phyloP scores from a whole-genome alignment of 2,888 invertebrate genomes.

The Polymixis lichenea region DNA sequence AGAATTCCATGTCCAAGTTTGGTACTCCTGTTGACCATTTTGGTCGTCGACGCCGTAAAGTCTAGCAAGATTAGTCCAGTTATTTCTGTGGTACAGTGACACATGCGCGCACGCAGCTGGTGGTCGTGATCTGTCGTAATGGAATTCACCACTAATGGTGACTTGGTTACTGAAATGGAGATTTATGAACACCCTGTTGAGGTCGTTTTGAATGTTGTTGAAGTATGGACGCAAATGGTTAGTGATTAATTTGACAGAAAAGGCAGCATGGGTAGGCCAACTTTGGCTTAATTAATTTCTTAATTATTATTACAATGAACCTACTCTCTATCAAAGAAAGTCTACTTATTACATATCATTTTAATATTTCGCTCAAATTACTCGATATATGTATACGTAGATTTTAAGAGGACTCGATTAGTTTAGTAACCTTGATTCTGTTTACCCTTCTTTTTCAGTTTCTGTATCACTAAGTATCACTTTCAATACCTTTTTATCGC shows the following conservation, averaged over 20 bases:
- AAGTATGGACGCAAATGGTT: conserved; percentile 46
- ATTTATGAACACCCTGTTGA: conserved; percentile 66
- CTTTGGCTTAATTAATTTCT: background rate
- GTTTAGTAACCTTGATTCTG: background rate
- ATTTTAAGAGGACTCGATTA: background rate
- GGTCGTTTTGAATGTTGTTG: conserved; percentile 61
- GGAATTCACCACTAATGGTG: conserved; percentile 75
- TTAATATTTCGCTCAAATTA: background rate
- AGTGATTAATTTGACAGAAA: conserved; percentile 55
- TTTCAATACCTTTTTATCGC: background rate
- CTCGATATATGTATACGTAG: too few species aligned
- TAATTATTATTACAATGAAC: background rate
- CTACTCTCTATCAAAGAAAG: background rate
- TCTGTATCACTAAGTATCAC: too few species aligned
- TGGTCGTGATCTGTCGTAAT: conserved; percentile 77
- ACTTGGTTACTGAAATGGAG: conserved; percentile 68
- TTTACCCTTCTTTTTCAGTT: too few species aligned
- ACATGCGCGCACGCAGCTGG: conserved; percentile 78
- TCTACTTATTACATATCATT: background rate
- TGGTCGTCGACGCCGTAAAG: conserved; percentile 76
- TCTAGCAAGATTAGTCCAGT: conserved; percentile 75
- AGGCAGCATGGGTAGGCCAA: conserved; percentile 10
- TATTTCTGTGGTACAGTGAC: conserved; percentile 78
- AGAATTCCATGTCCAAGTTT: conserved; percentile 53
- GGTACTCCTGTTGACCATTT: conserved; percentile 72